phyloP scores from a whole-genome alignment of 2,888 invertebrate genomes.

The Thera obeliscata region DNA sequence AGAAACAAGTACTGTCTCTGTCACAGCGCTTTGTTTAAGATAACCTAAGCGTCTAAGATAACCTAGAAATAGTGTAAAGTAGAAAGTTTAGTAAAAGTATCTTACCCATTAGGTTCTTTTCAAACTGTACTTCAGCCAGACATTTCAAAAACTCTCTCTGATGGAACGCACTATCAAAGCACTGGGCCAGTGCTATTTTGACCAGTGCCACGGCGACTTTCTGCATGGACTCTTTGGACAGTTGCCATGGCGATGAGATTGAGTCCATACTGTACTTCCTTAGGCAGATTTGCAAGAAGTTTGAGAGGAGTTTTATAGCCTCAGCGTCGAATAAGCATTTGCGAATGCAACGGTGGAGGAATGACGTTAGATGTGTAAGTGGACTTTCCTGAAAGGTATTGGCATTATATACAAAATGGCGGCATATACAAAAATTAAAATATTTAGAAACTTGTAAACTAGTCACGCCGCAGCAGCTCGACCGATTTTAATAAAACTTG shows the following conservation, averaged over 20 bases:
- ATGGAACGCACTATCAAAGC: constrained; percentile 86
- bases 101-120: constrained; percentile 80
- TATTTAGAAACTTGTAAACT: too few species aligned
- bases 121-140: constrained; percentile 83
- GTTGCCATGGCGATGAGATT: constrained; percentile 60
- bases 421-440: too few species aligned
- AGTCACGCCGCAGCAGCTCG: too few species aligned
- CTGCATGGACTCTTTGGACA: constrained; percentile 83
- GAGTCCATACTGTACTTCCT: constrained; percentile 71
- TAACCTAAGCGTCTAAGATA: too few species aligned
- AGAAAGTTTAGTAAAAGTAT: neutral
- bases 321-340: constrained; percentile 77
- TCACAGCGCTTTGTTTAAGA: too few species aligned
- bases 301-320: constrained; percentile 61
- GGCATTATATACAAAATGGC: too few species aligned
- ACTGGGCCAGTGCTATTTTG: constrained; percentile 84
- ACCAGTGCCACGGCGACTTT: constrained; percentile 84
- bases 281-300: constrained; percentile 68
- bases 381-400: constrained; percentile 85
- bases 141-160: constrained; percentile 86
- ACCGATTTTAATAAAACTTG: too few species aligned
- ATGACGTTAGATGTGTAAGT: constrained; percentile 84
- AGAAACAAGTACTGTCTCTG: too few species aligned
- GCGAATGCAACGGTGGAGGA: constrained; percentile 81
- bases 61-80: too few species aligned